Conservation (phyloP, 2,797 vertebrate genomes). For the Pipistrellus nathusii region DNA sequence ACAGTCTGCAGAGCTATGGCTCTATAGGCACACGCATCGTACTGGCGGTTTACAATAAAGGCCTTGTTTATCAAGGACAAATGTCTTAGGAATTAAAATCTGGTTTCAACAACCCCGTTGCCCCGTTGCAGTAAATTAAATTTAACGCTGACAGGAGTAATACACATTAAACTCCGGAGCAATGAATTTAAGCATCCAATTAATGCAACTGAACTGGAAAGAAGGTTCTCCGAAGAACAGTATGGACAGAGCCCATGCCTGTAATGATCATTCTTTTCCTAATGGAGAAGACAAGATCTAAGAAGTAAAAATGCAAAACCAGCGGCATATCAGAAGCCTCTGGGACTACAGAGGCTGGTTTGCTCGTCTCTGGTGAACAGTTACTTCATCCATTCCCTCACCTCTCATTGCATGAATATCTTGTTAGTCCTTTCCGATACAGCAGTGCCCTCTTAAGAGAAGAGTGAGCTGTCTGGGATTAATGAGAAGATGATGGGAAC, state of each 20-base stretch:
- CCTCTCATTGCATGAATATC: slow-evolving; percentile 22
- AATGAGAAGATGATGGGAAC: slow-evolving; percentile 4
- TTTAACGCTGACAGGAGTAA: slow-evolving; percentile 72
- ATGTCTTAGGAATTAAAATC: slow-evolving; percentile 78
- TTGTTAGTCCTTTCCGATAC: not conserved
- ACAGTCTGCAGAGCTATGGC: not conserved
- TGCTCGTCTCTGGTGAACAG: not conserved
- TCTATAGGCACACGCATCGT: not conserved
- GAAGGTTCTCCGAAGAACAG: slow-evolving; percentile 60
- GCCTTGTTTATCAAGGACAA: slow-evolving; percentile 77
- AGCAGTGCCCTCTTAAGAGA: not conserved
- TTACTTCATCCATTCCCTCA: not conserved
- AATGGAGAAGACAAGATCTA: slow-evolving; percentile 61
- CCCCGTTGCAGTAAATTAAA: slow-evolving; percentile 74
- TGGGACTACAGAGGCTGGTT: not conserved
- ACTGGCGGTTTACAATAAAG: slow-evolving; percentile 59
- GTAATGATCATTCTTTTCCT: slow-evolving; percentile 65
- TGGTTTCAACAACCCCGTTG: slow-evolving; percentile 68
- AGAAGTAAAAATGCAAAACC: slow-evolving; percentile 51
- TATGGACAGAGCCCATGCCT: slow-evolving; percentile 37
- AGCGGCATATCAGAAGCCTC: not conserved
- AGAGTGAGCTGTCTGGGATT: not conserved
- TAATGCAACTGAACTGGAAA: slow-evolving; percentile 73
- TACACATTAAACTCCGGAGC: slow-evolving; percentile 65
- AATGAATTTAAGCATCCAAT: slow-evolving; percentile 76